Percentiles rank a stretch among this genome's conserved stretches.
These are phyloP conservation scores for Macrosteles quadrilineatus DNA, from an alignment of 1,140 invertebrate genomes.

Conservation along the genomic window DNA sequence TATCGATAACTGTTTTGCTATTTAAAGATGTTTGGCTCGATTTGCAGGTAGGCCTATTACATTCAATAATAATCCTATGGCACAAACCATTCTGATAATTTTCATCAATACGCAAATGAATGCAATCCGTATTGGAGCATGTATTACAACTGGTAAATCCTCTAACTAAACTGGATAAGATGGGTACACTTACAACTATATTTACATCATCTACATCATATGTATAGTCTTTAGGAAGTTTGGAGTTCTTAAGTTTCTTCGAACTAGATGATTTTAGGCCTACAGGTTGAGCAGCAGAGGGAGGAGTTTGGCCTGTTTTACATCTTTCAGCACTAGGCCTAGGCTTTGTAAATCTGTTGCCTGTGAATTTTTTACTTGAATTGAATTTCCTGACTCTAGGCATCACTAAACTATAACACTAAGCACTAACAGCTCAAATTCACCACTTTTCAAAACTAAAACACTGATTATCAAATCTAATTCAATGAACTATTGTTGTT, in stretches of 20 bases:
- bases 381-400: background rate
- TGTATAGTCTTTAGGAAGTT: background rate
- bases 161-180: background rate
- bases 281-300: background rate
- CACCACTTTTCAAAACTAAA: too few species aligned
- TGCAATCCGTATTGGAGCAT: background rate
- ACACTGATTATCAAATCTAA: too few species aligned
- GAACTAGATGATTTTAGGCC: background rate
- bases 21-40: background rate
- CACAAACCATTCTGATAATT: slow-evolving; percentile 9
- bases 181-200: background rate
- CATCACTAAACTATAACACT: background rate
- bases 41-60: background rate
- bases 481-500: too few species aligned
- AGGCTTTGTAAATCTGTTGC: background rate
- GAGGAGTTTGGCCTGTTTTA: background rate
- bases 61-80: slow-evolving; percentile 1
- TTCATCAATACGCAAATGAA: background rate
- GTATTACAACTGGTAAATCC: background rate
- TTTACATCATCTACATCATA: slow-evolving; percentile 2
- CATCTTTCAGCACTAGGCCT: background rate
- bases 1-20: slow-evolving; percentile 8
- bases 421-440: too few species aligned
- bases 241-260: background rate
- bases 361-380: background rate